A percentile compares a stretch with the other conserved stretches of the same genome.
These are phyloP conservation scores for Diprion similis DNA, from an alignment of 1,140 invertebrate species.

Conservation along the genomic window DNA sequence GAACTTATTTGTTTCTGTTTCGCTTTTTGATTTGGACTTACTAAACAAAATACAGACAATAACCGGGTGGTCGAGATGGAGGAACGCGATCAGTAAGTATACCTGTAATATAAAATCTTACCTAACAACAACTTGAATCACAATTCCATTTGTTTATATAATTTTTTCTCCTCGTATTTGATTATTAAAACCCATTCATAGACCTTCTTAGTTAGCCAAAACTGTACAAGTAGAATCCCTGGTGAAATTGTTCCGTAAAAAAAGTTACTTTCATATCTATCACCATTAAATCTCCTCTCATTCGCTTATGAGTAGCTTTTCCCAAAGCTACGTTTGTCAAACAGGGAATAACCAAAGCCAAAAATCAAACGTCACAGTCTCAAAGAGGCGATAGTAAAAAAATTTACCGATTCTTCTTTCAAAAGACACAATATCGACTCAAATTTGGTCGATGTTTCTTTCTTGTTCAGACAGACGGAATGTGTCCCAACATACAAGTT, in stretches of 20 bases:
- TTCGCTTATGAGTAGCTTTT: no score
- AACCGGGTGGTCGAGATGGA: constrained; percentile 77
- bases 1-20: constrained; percentile 61
- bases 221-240: not conserved
- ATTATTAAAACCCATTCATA: no score
- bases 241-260: not conserved
- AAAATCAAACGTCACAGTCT: no score
- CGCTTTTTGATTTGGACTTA: constrained; percentile 62
- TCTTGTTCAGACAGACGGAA: not conserved
- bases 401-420: no score
- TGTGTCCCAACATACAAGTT: not conserved
- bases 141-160: constrained; percentile 25
- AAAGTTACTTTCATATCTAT: not conserved
- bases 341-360: no score
- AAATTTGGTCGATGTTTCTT: not conserved
- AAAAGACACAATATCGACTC: no score
- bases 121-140: constrained; percentile 9
- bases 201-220: not conserved
- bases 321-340: no score
- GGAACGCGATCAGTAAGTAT: constrained; percentile 85
- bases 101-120: no score
- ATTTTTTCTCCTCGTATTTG: constrained; percentile 10
- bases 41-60: constrained; percentile 71
- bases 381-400: no score
- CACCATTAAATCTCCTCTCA: not conserved